These are phyloP conservation scores for Cranoglanis bouderius DNA, from an alignment of 2,113 vertebrate species.

Conservation along the genomic window DNA sequence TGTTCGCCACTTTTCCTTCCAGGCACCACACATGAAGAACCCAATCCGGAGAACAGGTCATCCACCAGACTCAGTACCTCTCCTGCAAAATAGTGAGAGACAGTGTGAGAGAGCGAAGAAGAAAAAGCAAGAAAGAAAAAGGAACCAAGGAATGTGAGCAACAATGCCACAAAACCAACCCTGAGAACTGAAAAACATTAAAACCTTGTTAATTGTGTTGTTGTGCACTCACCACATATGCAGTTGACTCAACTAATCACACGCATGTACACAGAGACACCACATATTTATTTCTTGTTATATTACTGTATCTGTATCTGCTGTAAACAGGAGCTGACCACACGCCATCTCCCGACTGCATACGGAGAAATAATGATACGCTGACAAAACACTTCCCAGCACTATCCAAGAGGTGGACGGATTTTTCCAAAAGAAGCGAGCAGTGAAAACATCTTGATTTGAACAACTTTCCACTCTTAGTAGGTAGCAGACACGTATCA, in stretches of 20 bases:
- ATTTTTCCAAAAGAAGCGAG: slow-evolving; percentile 7
- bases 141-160: neutral
- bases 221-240: slow-evolving; percentile 2
- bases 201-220: slow-evolving; percentile 16
- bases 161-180: slow-evolving; percentile 2
- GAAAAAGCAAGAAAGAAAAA: neutral
- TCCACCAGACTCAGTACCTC: slow-evolving; percentile 95
- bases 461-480: slow-evolving; percentile 1
- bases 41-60: slow-evolving; percentile 91
- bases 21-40: slow-evolving; percentile 91
- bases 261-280: slow-evolving; percentile 4
- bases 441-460: slow-evolving; percentile 26
- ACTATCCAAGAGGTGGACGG: neutral
- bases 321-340: slow-evolving; percentile 56
- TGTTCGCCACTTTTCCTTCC: slow-evolving; percentile 84
- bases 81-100: slow-evolving; percentile 74
- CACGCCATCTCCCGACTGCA: neutral
- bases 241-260: slow-evolving; percentile 23
- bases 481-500: slow-evolving; percentile 8
- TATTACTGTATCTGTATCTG: slow-evolving; percentile 43
- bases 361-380: slow-evolving; percentile 1
- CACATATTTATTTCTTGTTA: slow-evolving; percentile 22
- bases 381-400: slow-evolving; percentile 28
- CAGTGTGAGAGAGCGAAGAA: slow-evolving; percentile 38
- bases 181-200: slow-evolving; percentile 15